Evolutionary conservation across 2,797 vertebrate species (phyloP), one percentile per base, ranked within the genome.

Genomic region (Eremophila alpestris): DNA sequence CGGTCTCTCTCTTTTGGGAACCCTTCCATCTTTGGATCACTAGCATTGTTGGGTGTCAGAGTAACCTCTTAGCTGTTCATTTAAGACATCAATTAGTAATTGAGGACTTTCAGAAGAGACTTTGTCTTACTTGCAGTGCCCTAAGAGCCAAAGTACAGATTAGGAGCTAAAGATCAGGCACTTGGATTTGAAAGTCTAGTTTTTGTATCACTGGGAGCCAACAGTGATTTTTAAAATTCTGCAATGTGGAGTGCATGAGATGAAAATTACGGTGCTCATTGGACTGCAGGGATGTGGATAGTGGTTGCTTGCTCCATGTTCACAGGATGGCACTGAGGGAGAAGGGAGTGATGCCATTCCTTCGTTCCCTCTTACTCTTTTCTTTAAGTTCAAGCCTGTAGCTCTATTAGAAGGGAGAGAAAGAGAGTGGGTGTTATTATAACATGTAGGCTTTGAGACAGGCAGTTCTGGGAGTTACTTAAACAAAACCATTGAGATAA

Each of bases 401-500:
- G 68, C 83, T 86, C 89, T 78, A 5, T 96, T 83, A 83, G 78
- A 87, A 43, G 48, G 79, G 41, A 82, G 71, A 89, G 56, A 96
- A 77, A 75, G 56, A 68, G 87, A 70, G 86, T 94, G 68, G 92
- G 95, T 95, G 86, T 76, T 91, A 17, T 89, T 80, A 92, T 94
- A 80, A 59, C 67, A 40, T 1, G 41, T 83, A 87, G 86, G 70
- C 70, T 83, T 92, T 74, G 86, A 89, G 83, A 90, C 86, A 87
- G n/a, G 70, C 51, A 32, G 81, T 83, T 83, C 90, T 45, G 49
- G 87, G 87, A 93, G 93, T 76, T 91, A 34, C 65, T 94, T 83
- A 86, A 94, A 84, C 73, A 95, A 94, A 95, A 83, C 74, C 71
- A 81, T 87, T 84, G 93, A 86, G 85, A 73, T 95, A 3, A 70